Evolutionary conservation across 2,888 invertebrate genomes (phyloP).

Genomic region (Heteromyza rotundicornis): DNA sequence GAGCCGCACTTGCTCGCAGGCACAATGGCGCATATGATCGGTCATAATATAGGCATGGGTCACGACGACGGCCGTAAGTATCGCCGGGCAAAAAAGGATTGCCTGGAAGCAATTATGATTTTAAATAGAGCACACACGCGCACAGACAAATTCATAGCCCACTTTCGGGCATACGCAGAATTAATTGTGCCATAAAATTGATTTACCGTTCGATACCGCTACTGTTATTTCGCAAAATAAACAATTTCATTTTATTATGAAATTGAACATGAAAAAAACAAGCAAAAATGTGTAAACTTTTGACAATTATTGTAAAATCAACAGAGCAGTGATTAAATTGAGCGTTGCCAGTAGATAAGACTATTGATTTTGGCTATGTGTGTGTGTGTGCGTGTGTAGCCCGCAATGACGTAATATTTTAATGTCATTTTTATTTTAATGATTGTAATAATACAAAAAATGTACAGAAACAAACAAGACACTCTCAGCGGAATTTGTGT

Average conservation of each 20-base stretch:
- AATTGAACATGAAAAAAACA: no score
- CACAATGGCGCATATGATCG: constrained; percentile 97
- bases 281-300: constrained; percentile 3
- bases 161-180: background rate
- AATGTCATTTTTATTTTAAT: background rate
- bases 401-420: background rate
- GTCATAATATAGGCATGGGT: constrained; percentile 95
- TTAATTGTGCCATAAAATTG: constrained; percentile 10
- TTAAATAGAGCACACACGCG: background rate
- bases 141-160: no score
- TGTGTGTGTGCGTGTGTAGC: background rate
- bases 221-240: background rate
- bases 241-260: no score
- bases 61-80: constrained; percentile 88
- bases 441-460: background rate
- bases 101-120: background rate
- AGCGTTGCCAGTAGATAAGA: background rate
- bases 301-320: constrained; percentile 14
- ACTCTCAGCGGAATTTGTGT: no score
- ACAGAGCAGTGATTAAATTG: constrained; percentile 3
- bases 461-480: background rate
- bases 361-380: no score
- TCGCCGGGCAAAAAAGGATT: background rate
- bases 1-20: constrained; percentile 95
- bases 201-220: constrained; percentile 6